phyloP scores from a whole-genome alignment of 2,113 vertebrate species.

The Alethe diademata region DNA sequence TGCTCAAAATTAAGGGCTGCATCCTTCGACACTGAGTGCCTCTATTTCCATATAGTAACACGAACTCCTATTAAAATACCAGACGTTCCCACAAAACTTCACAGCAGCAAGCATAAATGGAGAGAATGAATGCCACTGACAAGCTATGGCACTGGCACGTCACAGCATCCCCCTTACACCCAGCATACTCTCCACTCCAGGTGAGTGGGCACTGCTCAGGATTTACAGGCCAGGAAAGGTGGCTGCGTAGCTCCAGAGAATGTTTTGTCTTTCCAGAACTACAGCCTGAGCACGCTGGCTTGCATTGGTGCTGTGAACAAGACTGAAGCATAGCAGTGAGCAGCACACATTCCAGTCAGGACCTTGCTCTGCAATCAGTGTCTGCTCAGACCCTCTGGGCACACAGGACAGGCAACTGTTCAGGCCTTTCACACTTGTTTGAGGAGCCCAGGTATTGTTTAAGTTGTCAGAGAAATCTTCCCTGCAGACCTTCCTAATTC shows the following conservation, averaged over 20 bases:
- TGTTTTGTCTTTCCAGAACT: neutral
- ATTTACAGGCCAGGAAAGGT: neutral
- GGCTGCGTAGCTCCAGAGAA: neutral
- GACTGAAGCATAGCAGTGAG: neutral
- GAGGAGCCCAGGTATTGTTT: neutral
- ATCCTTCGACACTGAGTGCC: neutral
- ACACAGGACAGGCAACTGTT: rapidly evolving
- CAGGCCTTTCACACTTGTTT: neutral
- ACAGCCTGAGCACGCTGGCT: neutral
- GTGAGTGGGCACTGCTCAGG: neutral
- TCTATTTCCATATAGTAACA: neutral
- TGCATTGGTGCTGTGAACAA: rapidly evolving
- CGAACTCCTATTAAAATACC: neutral
- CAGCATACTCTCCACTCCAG: neutral
- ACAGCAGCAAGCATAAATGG: neutral
- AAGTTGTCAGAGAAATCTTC: neutral
- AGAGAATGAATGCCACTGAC: neutral
- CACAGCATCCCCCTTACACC: neutral
- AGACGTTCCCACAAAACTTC: neutral
- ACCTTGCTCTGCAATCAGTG: neutral
- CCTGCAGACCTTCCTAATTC: neutral
- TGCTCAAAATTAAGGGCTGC: neutral
- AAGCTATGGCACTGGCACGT: rapidly evolving
- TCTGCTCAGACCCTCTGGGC: neutral
- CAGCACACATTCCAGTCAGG: neutral